A percentile compares a stretch with the other conserved stretches of the same genome.
Conservation (phyloP, 2,888 invertebrate genomes). For the Nipponacmea schrenckii region DNA sequence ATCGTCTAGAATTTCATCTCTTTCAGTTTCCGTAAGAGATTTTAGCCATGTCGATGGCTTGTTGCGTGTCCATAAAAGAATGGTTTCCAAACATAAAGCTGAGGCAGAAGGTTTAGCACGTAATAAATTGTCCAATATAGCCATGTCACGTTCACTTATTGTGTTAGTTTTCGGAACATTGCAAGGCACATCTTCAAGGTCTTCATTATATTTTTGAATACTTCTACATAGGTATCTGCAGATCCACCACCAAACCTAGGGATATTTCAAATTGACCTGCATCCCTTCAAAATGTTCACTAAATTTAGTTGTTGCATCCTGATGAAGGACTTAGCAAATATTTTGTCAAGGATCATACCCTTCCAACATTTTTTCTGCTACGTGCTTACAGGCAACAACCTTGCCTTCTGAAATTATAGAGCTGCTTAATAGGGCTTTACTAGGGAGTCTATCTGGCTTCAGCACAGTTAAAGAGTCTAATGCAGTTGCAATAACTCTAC, state of each 20-base stretch:
- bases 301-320: slow-evolving; percentile 11
- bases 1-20: background rate
- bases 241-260: background rate
- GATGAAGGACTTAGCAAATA: slow-evolving; percentile 9
- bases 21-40: background rate
- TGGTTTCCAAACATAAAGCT: background rate
- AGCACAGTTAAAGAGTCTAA: background rate
- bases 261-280: background rate
- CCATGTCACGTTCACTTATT: background rate
- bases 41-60: background rate
- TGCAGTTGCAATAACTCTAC: background rate
- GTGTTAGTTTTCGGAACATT: background rate
- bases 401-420: background rate
- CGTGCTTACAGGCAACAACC: background rate
- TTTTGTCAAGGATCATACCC: background rate
- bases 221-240: background rate
- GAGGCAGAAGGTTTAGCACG: background rate
- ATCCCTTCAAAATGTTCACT: slow-evolving; percentile 4
- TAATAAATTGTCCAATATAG: background rate
- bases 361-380: background rate
- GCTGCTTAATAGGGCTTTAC: background rate
- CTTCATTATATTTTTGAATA: background rate
- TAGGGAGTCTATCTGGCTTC: background rate
- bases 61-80: background rate
- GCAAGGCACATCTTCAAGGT: background rate